Percentiles rank a stretch among this genome's conserved stretches.
Evolutionary conservation across 1,140 invertebrate species (phyloP).

Genomic region (Scaptomyza graminum): DNA sequence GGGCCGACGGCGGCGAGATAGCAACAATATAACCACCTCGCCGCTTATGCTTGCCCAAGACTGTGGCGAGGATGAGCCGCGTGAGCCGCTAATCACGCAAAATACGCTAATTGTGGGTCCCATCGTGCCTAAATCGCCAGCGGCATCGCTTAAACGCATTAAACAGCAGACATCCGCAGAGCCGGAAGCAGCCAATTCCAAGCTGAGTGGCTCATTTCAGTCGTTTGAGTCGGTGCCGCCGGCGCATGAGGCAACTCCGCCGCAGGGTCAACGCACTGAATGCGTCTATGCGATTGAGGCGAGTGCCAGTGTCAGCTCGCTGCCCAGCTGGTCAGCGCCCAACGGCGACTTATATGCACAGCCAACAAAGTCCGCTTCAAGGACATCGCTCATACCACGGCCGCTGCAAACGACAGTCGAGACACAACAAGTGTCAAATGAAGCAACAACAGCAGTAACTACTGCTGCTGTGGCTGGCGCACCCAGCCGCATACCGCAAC

Average conservation of each 20-base stretch:
- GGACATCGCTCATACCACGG: constrained; percentile 64
- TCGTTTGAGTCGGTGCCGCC: constrained; percentile 75
- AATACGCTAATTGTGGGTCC: constrained; percentile 85
- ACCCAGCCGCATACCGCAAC: constrained; percentile 66
- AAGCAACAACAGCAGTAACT: constrained; percentile 2
- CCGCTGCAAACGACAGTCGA: constrained; percentile 21
- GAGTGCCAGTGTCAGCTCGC: constrained; percentile 29
- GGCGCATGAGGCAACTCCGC: constrained; percentile 63
- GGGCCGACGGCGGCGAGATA: constrained; percentile 83
- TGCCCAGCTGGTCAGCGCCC: constrained; percentile 56
- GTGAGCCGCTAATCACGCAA: constrained; percentile 84
- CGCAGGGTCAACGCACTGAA: constrained; percentile 72
- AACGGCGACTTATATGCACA: constrained; percentile 73
- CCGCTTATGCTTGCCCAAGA: constrained; percentile 84
- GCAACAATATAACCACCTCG: constrained; percentile 81
- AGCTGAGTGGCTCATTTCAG: constrained; percentile 69
- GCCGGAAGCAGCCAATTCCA: constrained; percentile 6
- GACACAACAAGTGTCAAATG: constrained; percentile 18
- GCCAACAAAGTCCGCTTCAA: constrained; percentile 65
- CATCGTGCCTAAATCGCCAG: constrained; percentile 84
- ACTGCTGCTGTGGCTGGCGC: constrained; percentile 4
- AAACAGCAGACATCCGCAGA: constrained; percentile 7
- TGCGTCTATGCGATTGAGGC: constrained; percentile 68
- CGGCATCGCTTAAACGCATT: constrained; percentile 49
- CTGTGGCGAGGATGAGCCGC: constrained; percentile 68